Base-by-base conservation (phyloP, 2,113 vertebrate species). In the Megaleporinus macrocephalus region DNA sequence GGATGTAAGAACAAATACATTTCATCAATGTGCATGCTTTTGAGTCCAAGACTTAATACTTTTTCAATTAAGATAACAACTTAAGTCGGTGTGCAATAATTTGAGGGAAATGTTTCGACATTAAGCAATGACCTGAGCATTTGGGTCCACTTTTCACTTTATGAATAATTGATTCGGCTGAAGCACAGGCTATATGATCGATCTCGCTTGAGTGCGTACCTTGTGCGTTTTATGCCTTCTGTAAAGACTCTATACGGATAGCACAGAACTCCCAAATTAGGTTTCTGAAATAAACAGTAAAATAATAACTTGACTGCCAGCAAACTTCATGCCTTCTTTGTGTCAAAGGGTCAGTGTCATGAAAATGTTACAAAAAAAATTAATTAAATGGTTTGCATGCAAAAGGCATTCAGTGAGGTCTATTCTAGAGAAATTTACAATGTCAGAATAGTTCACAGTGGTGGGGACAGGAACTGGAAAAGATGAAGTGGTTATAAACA, bases 11-110 rank as follows among this genome's bases (percentile, higher is more conserved):
- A 79, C 81, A 90, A 88, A 83, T 73, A 53, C 83, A 87, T 26
- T 18, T 55, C 51, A 53, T 81, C 59, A 71, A 88, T 89, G 88
- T 89, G 88, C 87, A 88, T 90, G 88, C 87, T 87, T 87, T 89
- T 85, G 79, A 77, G 76, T 84, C 83, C 78, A 82, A 47, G 15
- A 71, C 49, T 62, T 76, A 49, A 13, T 62, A 55, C 18, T 73
- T 75, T 36, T 29, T 77, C n/a, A 22, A 44, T 70, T 41, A 24
- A 66, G 29, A 30, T 51, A 79, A 30, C 57, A 61, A 13, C 4
- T 24, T 71, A 70, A 26, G 9, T 55, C 16, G 24, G 49, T 6
- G 2, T 78, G 30, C 29, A 41, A 69, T 55, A 36, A 24, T 69
- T 26, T 70, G n/a, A n/a, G 3, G 76, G 11, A 44, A 70, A 55